A percentile compares a stretch with the other conserved stretches of the same genome.
These are phyloP conservation scores for Oscheius sp. DNA, from an alignment of 1,140 invertebrate species.

Conservation along the genomic window DNA sequence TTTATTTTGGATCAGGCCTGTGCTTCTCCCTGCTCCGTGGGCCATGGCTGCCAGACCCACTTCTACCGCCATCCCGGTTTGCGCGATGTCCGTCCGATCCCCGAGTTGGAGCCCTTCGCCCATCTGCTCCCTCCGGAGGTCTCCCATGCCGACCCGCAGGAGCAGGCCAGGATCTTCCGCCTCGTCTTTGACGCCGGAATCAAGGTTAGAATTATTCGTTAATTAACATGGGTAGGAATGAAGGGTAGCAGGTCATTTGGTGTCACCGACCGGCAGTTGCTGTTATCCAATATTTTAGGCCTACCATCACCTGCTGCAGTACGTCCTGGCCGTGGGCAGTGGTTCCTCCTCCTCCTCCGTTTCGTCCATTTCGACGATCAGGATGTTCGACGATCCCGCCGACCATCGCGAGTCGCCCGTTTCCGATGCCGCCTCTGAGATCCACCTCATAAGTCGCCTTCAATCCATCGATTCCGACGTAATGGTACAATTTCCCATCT, in stretches of 20 bases:
- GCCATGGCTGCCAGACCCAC: background rate
- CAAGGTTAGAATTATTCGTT: background rate
- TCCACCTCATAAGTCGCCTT: background rate
- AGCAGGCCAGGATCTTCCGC: background rate
- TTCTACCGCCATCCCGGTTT: background rate
- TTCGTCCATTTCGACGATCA: background rate
- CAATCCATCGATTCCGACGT: background rate
- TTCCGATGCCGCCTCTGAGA: background rate
- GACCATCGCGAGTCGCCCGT: background rate
- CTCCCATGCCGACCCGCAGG: background rate
- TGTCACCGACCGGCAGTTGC: no score
- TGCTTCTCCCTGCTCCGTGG: background rate
- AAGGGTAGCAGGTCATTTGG: no score
- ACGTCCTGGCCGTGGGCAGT: background rate
- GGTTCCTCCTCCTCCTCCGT: background rate
- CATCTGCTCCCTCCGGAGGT: background rate
- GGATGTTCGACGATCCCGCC: no score
- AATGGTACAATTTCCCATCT: background rate
- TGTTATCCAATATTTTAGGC: background rate
- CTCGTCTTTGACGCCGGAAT: slow-evolving; percentile 1
- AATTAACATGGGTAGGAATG: no score
- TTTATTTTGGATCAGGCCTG: background rate
- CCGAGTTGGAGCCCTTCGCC: background rate
- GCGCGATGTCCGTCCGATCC: background rate
- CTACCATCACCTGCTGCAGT: slow-evolving; percentile 1